Conservation (phyloP, 2,797 vertebrate genomes). For the Mus caroli region DNA sequence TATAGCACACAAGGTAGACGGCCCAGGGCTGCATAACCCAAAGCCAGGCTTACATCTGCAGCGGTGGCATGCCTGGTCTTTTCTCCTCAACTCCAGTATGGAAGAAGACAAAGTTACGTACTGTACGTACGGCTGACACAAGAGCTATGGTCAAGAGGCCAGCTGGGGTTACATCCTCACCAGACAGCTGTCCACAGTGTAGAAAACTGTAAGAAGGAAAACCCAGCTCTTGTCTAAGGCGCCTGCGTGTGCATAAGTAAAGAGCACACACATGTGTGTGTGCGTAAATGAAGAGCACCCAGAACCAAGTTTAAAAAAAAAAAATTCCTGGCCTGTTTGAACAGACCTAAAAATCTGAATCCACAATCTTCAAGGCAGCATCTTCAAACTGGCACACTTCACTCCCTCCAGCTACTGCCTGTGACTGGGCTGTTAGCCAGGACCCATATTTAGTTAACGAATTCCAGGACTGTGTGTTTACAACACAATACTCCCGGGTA, state of each 20-base stretch:
- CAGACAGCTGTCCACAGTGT: neutral
- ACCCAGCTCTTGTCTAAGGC: neutral
- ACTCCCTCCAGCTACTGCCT: neutral
- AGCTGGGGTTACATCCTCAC: slow-evolving; percentile 14
- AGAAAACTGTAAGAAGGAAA: slow-evolving; percentile 26
- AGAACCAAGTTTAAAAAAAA: neutral
- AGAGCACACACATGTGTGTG: too few relatives aligned
- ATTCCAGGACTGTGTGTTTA: slow-evolving; percentile 28
- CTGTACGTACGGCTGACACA: neutral
- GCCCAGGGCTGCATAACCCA: neutral
- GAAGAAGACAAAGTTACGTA: slow-evolving; percentile 33
- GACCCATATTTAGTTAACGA: neutral
- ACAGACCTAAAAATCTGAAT: neutral
- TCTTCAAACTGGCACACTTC: neutral
- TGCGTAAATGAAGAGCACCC: neutral
- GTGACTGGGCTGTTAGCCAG: neutral
- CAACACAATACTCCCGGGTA: neutral
- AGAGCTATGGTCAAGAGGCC: neutral
- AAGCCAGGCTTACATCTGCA: slow-evolving; percentile 33
- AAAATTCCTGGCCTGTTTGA: neutral
- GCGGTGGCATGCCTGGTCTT: neutral
- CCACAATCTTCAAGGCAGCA: neutral
- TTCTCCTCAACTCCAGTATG: neutral
- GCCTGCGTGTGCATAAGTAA: neutral
- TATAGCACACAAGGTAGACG: neutral